These are phyloP conservation scores for Procambarus virginalis DNA, from an alignment of 1,140 invertebrate species.

Conservation along the genomic window DNA sequence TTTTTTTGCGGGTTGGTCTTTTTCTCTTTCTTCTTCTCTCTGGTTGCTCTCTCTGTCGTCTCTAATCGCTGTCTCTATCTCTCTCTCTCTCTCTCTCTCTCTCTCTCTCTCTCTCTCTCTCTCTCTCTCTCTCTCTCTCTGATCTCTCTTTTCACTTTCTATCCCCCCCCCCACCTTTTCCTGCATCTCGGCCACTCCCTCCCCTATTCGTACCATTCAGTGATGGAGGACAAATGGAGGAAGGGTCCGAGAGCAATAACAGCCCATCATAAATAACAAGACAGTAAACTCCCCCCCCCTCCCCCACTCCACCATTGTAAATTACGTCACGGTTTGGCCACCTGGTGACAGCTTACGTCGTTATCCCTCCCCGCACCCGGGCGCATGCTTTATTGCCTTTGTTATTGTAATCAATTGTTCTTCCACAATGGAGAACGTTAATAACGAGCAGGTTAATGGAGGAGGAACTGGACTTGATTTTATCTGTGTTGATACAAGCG, in stretches of 20 bases:
- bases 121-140: too few relatives aligned
- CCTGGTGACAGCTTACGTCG: background rate
- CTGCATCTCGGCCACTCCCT: too few relatives aligned
- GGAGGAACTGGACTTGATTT: too few relatives aligned
- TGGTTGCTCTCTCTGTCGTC: background rate
- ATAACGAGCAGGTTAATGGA: too few relatives aligned
- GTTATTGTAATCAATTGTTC: background rate
- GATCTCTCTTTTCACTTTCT: too few relatives aligned
- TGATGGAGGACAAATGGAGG: too few relatives aligned
- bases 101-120: slow-evolving; percentile 1
- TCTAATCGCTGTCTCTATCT: background rate
- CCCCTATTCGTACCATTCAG: too few relatives aligned
- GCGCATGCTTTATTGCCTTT: background rate
- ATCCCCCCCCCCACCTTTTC: too few relatives aligned
- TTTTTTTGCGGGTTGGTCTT: too few relatives aligned
- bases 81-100: slow-evolving; percentile 1
- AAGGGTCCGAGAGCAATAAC: background rate
- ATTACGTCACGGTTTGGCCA: background rate
- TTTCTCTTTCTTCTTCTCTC: too few relatives aligned
- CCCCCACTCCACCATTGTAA: background rate
- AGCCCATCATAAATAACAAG: background rate
- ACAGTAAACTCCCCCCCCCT: background rate
- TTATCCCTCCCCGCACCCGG: background rate
- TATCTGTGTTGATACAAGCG: too few relatives aligned
- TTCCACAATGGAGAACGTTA: background rate